Percentiles rank a stretch among this genome's conserved stretches.
Evolutionary conservation across 2,113 vertebrate species (phyloP).

Genomic region (Syngnathoides biaculeatus): DNA sequence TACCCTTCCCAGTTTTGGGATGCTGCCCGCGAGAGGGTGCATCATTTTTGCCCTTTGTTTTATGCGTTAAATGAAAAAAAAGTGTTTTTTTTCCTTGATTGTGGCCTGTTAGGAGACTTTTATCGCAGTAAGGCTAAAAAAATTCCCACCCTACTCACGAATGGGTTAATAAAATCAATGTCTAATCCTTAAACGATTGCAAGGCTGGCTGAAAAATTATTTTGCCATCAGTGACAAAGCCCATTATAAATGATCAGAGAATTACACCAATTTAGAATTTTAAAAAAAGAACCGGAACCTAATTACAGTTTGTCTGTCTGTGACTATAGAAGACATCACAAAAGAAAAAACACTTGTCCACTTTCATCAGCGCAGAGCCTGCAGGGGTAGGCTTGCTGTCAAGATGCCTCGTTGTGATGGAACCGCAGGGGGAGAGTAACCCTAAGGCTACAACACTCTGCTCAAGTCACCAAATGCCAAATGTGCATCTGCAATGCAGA

Average conservation of each 20-base stretch:
- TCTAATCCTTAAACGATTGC: too few species aligned
- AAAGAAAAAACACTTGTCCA: not conserved
- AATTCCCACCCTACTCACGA: too few species aligned
- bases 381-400: constrained; percentile 1
- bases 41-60: too few species aligned
- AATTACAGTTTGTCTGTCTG: constrained; percentile 2
- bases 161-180: too few species aligned
- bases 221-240: not conserved
- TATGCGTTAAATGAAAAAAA: too few species aligned
- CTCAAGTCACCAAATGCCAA: not conserved
- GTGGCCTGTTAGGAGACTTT: too few species aligned
- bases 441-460: not conserved
- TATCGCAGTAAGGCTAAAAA: too few species aligned
- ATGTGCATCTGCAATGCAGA: not conserved
- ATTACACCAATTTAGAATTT: not conserved
- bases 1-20: too few species aligned
- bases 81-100: too few species aligned
- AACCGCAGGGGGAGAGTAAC: constrained; percentile 2
- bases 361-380: not conserved
- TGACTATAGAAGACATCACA: not conserved
- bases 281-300: not conserved
- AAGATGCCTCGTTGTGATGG: not conserved
- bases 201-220: not conserved
- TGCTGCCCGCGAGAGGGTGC: too few species aligned
- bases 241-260: not conserved